Base-by-base conservation (phyloP, 2,888 invertebrate species). In the Epistrophe grossulariae region DNA sequence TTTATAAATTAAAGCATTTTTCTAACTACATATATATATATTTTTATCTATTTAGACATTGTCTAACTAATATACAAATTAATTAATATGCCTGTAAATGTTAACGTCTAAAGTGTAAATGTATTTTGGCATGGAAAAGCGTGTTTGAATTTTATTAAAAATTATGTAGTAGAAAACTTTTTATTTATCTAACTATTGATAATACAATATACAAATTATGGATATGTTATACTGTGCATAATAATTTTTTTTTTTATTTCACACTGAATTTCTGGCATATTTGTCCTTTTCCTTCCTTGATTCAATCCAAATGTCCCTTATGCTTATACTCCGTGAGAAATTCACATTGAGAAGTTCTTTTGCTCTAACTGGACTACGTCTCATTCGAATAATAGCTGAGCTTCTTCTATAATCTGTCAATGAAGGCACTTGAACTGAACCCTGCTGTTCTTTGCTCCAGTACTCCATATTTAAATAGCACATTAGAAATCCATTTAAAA, bases 381-480 rank as follows among this genome's bases (percentile, higher is more conserved):
- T 89, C 31, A 90, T 88, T 70, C 91, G 71, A 3, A 91, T 89
- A 8, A 90, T 89, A 0, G 91, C 90, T 3, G 91, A 90, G 40
- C 90, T 90, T 43, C 90, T 90, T 6, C 92, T 89, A 77, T 91
- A 92, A 4, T 91, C 91, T 3, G 90, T 91, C 4, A 92, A 89
- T 4, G 92, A 91, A 2, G 91, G 92, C 48, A 92, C 91, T 13
- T 90, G 90, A 7, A 89, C 89, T 6, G 91, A 89, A 13, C 89
- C 90, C 9, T 91, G 90, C 50, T 91, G 91, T 43, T 91, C 90
- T 4, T 88, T 89, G 50, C 91, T 91, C 91, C 92, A 92, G 48
- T 92, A 92, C 79, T 90, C 90, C 4, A 90, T 89, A 80, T 92
- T 92, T 0, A 92, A 88, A 43, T 90, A 90, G 38, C 91, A 91